Percentiles rank a stretch among this genome's conserved stretches.
phyloP scores from a whole-genome alignment of 2,113 vertebrate genomes.

The human region DNA sequence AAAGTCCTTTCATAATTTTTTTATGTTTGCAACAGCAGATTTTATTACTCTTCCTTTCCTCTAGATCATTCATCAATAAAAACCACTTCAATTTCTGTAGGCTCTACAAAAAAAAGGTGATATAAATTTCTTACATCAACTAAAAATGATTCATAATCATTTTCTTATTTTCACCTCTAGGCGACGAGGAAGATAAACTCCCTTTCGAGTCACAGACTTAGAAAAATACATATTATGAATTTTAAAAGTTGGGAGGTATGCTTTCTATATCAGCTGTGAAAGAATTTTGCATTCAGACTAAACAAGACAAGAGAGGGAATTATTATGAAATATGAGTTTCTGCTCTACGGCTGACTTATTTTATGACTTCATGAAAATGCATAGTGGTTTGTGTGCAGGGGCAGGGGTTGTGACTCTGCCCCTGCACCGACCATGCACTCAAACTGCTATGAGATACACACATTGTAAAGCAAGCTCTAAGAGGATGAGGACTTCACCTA shows the following conservation, averaged over 20 bases:
- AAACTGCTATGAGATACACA: neutral
- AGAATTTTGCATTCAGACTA: slow-evolving; percentile 16
- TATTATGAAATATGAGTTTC: slow-evolving; percentile 34
- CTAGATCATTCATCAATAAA: slow-evolving; percentile 71
- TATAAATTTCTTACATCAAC: slow-evolving; percentile 78
- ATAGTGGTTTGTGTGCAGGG: no score
- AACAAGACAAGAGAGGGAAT: slow-evolving; percentile 10
- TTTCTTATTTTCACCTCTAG: slow-evolving; percentile 71
- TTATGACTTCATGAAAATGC: slow-evolving; percentile 41
- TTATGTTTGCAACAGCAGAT: slow-evolving; percentile 36
- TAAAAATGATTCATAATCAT: slow-evolving; percentile 79
- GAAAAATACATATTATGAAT: slow-evolving; percentile 42
- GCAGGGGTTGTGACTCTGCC: no score
- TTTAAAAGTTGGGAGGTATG: slow-evolving; percentile 23
- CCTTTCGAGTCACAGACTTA: slow-evolving; percentile 55
- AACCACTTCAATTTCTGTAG: slow-evolving; percentile 60
- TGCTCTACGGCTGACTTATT: neutral
- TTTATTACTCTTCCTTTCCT: neutral
- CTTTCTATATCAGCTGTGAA: slow-evolving; percentile 13
- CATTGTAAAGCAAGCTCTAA: neutral
- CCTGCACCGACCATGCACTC: no score
- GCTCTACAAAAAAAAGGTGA: slow-evolving; percentile 67
- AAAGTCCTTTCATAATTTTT: slow-evolving; percentile 19
- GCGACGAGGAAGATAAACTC: slow-evolving; percentile 74
- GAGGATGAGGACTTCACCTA: neutral